Percentiles rank a stretch among this genome's conserved stretches.
These are phyloP conservation scores for Leptinotarsa defecta DNA, from an alignment of 1,140 invertebrate species.

Conservation along the genomic window DNA sequence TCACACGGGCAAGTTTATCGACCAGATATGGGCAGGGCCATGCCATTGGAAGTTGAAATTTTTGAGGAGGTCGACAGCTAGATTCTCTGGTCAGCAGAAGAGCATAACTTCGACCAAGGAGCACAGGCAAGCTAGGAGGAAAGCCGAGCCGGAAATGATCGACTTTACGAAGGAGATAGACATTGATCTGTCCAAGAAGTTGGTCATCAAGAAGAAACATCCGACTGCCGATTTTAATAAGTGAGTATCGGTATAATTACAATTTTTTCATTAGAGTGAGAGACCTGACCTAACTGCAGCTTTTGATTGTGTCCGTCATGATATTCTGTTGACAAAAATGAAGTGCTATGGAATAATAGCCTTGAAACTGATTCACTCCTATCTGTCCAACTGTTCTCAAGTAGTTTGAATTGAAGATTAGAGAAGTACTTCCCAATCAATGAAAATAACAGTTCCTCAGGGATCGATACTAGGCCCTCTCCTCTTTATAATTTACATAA, in stretches of 20 bases:
- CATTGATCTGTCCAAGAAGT: conserved; percentile 19
- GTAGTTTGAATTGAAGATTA: no score
- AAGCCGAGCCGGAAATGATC: conserved; percentile 5
- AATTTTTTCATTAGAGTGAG: no score
- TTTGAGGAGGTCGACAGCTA: conserved; percentile 5
- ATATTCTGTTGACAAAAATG: no score
- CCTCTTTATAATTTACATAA: no score
- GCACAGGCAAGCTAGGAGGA: conserved; percentile 3
- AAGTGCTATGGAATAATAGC: no score
- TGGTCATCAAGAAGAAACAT: conserved; percentile 28
- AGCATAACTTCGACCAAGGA: background rate
- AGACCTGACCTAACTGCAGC: no score
- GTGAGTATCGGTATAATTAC: conserved; percentile 8
- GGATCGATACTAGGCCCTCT: no score
- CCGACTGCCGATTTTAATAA: conserved; percentile 22
- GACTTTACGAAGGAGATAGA: background rate
- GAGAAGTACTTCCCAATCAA: no score
- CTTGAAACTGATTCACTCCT: no score
- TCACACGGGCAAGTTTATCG: conserved; percentile 42
- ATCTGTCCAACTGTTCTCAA: no score
- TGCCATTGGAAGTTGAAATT: conserved; percentile 73
- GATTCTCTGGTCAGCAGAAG: conserved; percentile 16
- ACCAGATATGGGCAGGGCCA: conserved; percentile 73
- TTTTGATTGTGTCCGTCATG: no score
- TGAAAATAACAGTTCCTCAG: no score